Evolutionary conservation across 2,888 invertebrate genomes (phyloP), one percentile per base, ranked within the genome.

Genomic region (Aleiodes alternator): DNA sequence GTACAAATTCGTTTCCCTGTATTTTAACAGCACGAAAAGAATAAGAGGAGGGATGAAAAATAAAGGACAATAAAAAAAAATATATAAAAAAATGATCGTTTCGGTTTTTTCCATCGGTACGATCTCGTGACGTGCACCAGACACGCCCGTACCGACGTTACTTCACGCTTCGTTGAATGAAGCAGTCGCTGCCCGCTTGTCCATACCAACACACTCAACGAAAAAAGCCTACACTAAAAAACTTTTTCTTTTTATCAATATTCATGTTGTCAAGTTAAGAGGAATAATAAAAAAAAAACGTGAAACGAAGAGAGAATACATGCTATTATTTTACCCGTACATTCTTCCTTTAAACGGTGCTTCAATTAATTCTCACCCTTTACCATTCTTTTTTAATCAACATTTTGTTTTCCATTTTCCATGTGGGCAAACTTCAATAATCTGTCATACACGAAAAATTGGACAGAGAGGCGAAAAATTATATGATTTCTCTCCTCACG

Each of bases 161-260:
- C 73, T 68, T 73, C 56, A 73, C 68, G 68, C 73, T 73, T 73
- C 73, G 73, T 73, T 73, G 55, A 68, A 57, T 48, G 43, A 72
- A 53, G 72, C 50, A 48, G 51, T 61, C 31, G 9, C 51, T 53
- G 12, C 9, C 72, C 51, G 34, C 64, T 64, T 64, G 16, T 72
- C 23, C 16, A 53, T 53, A n/a, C 53, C 53, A 14, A 53, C 53
- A 53, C 51, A 69, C 53, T 50, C 69, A 53, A 11, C 31, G 3
- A 43, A 43, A 43, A 43, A 69, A 34, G 9, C n/a, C 64, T 43
- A n/a, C 43, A 14, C n/a, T 43, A 43, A 64, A 23, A 68, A 68
- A 73, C 73, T 73, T 68, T 34, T 73, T 53, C 55, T 73, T 73
- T 73, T 73, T 68, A 73, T 73, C 73, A 73, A 73, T 73, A 73